phyloP scores from a whole-genome alignment of 2,113 vertebrate species.

The Urocynchramus pylzowi region DNA sequence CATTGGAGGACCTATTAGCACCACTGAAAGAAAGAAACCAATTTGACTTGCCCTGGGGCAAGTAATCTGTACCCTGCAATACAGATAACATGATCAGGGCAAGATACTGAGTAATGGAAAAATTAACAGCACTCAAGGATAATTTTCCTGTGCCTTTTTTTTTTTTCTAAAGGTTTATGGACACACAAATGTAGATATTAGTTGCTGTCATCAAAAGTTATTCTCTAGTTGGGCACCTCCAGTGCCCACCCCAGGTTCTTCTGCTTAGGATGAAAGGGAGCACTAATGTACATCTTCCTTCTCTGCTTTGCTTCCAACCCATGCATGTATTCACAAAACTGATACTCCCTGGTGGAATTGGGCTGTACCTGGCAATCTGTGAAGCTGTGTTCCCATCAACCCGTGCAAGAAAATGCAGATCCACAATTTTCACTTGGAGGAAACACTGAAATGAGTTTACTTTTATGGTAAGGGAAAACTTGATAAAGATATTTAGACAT shows the following conservation, averaged over 20 bases:
- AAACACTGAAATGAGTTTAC: background rate
- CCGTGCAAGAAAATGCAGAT: background rate
- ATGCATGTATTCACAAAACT: background rate
- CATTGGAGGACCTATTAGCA: fast-evolving
- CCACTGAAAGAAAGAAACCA: background rate
- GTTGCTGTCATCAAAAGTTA: background rate
- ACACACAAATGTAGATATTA: background rate
- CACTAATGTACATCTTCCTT: background rate
- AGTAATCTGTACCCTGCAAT: background rate
- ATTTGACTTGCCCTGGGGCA: background rate
- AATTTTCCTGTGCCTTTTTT: background rate
- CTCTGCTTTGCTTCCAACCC: background rate
- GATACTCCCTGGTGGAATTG: background rate
- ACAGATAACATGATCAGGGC: background rate
- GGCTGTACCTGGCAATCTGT: background rate
- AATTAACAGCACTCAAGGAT: background rate
- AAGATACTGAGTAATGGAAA: background rate
- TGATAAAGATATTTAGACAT: background rate
- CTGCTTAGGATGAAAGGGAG: background rate
- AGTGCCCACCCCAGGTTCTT: background rate
- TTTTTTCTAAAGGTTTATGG: background rate
- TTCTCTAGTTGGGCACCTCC: background rate
- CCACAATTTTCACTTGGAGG: background rate
- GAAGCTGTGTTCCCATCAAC: background rate
- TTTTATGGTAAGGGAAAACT: background rate